Evolutionary conservation across 1,140 invertebrate genomes (phyloP).

Genomic region (Trichogramma pretiosum): DNA sequence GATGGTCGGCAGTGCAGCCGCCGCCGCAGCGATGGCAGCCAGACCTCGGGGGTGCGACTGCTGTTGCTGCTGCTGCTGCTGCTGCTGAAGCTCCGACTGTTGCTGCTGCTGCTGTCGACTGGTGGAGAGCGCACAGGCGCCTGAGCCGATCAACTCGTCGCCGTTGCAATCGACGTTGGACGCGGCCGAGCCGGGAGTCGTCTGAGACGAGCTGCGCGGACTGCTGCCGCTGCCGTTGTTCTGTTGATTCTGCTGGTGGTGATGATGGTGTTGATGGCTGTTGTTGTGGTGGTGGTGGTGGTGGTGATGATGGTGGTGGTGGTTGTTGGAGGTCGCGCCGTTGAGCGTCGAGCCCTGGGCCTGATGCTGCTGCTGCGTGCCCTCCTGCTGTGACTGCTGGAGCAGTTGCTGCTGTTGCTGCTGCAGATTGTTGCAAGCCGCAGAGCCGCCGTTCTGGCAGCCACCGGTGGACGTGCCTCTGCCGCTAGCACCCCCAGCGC

Average conservation of each 20-base stretch:
- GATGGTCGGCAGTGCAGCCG: slow-evolving; percentile 20
- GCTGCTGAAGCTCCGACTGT: not conserved
- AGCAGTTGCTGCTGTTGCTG: slow-evolving; percentile 29
- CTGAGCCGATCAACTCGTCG: no score
- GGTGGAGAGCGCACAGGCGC: no score
- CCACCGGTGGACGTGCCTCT: not conserved
- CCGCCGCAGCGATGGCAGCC: slow-evolving; percentile 19
- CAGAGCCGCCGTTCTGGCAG: slow-evolving; percentile 10
- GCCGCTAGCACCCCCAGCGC: slow-evolving; percentile 7
- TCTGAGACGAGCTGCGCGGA: no score
- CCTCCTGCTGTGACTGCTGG: slow-evolving; percentile 36
- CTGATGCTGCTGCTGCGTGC: slow-evolving; percentile 3
- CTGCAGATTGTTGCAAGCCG: slow-evolving; percentile 27
- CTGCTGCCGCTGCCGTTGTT: no score
- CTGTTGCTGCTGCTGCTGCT: not conserved
- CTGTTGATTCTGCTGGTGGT: no score
- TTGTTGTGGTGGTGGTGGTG: no score
- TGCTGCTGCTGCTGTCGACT: no score
- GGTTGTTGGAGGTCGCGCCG: no score
- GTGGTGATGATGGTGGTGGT: slow-evolving; percentile 25
- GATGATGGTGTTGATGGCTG: slow-evolving; percentile 27
- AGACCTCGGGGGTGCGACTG: slow-evolving; percentile 19
- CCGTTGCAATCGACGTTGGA: no score
- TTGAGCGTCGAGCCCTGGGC: no score
- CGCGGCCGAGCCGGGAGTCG: no score